Evolutionary conservation across 2,113 vertebrate species (phyloP).

Genomic region (Saguinus midas): DNA sequence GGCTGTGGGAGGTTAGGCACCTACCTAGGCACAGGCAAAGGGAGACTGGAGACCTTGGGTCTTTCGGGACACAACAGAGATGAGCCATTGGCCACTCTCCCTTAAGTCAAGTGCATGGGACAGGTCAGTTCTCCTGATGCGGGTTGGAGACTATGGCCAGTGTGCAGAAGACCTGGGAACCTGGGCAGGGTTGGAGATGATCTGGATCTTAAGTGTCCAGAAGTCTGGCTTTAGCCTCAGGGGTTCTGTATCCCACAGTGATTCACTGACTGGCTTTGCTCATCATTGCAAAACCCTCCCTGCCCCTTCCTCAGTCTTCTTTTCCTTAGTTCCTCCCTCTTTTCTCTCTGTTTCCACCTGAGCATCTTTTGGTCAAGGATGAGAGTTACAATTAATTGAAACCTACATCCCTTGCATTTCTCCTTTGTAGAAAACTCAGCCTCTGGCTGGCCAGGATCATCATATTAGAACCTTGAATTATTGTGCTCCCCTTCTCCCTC

Average conservation of each 20-base stretch:
- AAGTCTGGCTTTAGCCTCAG: background rate
- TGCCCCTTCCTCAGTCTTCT: too few relatives aligned
- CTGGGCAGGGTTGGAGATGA: rapidly evolving
- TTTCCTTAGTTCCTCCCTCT: background rate
- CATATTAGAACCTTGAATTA: background rate
- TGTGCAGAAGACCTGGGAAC: background rate
- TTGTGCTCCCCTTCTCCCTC: background rate
- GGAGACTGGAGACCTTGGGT: background rate
- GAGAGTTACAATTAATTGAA: background rate
- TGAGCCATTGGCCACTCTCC: background rate
- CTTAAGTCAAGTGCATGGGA: background rate
- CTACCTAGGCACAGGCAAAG: background rate
- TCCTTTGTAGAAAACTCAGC: background rate
- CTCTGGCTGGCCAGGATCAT: background rate
- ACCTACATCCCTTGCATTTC: background rate
- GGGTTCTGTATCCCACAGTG: background rate
- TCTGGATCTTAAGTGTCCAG: background rate
- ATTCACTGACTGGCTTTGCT: background rate
- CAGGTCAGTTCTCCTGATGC: background rate
- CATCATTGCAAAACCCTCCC: background rate
- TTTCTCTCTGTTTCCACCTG: background rate
- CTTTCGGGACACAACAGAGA: background rate
- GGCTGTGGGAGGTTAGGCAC: background rate
- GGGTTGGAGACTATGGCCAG: background rate
- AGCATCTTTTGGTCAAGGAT: background rate